A percentile compares a stretch with the other conserved stretches of the same genome.
These are phyloP conservation scores for Athalia cordata DNA, from an alignment of 2,888 invertebrate genomes.

Conservation along the genomic window DNA sequence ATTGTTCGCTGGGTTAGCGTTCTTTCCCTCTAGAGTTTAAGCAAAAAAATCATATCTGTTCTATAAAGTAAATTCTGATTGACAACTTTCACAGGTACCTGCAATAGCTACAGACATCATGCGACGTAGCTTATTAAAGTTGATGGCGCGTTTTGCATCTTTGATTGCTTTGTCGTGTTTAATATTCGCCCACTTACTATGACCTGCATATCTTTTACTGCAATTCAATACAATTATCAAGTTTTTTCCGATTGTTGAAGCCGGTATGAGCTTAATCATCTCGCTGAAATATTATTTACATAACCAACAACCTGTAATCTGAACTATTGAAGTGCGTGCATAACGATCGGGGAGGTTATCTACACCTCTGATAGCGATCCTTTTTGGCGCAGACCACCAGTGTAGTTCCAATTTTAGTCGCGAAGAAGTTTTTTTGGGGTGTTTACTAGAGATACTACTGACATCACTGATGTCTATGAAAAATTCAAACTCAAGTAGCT, in stretches of 20 bases:
- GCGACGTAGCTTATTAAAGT: constrained; percentile 74
- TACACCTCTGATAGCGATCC: no score
- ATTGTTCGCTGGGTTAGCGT: constrained; percentile 79
- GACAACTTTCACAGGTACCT: constrained; percentile 70
- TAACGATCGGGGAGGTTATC: no score
- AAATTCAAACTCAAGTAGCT: no score
- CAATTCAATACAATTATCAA: constrained; percentile 7
- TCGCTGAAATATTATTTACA: not conserved
- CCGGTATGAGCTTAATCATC: constrained; percentile 29
- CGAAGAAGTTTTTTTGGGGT: no score
- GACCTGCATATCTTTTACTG: constrained; percentile 77
- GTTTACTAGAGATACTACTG: no score
- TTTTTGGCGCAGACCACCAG: no score
- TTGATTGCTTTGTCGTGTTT: constrained; percentile 81
- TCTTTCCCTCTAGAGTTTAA: constrained; percentile 76
- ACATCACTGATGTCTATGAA: no score
- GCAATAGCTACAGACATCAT: constrained; percentile 79
- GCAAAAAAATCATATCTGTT: constrained; percentile 1
- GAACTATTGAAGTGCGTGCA: no score
- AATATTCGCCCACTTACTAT: constrained; percentile 88
- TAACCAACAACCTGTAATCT: no score
- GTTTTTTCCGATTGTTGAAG: not conserved
- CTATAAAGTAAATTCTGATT: constrained; percentile 32
- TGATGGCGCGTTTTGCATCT: constrained; percentile 76
- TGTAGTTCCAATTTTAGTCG: no score